Evolutionary conservation across 2,797 vertebrate species (phyloP).

Genomic region (Neomorphus geoffroyi): DNA sequence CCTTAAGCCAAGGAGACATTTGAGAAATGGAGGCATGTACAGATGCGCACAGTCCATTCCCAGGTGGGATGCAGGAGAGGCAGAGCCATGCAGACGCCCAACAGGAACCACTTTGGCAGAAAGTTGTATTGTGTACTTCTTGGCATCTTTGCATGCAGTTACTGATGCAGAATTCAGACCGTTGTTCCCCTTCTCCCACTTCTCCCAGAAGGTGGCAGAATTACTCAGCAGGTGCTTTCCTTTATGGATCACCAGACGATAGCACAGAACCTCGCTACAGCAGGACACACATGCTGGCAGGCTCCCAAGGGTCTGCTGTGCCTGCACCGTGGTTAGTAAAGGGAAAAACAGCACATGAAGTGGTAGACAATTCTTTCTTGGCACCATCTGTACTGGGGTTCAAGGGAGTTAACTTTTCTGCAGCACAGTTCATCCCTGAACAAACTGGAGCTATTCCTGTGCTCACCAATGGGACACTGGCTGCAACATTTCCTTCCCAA

Average conservation of each 20-base stretch:
- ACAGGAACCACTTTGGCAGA: background rate
- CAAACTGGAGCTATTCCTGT: background rate
- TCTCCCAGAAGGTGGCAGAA: background rate
- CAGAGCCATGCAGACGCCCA: background rate
- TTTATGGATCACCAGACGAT: background rate
- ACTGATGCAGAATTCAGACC: background rate
- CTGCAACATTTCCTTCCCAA: background rate
- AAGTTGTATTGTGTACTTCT: rapidly evolving
- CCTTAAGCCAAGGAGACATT: background rate
- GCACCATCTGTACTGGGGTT: background rate
- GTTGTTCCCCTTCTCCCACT: background rate
- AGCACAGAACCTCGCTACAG: background rate
- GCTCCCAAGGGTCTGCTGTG: background rate
- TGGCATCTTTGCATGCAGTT: background rate
- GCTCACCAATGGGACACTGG: background rate
- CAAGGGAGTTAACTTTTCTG: background rate
- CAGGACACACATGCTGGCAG: background rate
- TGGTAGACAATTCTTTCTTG: background rate
- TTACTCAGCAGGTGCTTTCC: background rate
- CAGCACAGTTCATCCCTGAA: background rate
- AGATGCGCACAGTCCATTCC: background rate
- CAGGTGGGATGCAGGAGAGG: background rate
- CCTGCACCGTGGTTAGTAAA: background rate
- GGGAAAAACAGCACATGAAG: background rate
- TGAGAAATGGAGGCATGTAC: background rate